Evolutionary conservation across 2,888 invertebrate genomes (phyloP).

Genomic region (Encarsia formosa): DNA sequence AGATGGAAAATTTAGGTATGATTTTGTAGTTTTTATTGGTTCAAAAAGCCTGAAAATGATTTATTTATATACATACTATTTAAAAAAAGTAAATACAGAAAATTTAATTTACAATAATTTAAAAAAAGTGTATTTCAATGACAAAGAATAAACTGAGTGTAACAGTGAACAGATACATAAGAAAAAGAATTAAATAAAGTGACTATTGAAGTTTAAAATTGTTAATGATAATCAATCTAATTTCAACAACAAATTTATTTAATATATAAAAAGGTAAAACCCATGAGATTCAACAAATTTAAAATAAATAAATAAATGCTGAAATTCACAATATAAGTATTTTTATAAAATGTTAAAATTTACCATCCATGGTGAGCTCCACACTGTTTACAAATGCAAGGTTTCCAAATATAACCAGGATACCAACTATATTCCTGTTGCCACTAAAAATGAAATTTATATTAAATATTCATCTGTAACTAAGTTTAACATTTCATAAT

Average conservation of each 20-base stretch:
- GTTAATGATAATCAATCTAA: not conserved
- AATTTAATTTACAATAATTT: too few species aligned
- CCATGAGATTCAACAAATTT: too few species aligned
- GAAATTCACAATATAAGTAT: not conserved
- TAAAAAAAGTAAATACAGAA: too few species aligned
- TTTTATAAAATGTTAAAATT: not conserved
- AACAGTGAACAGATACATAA: too few species aligned
- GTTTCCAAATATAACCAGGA: constrained; percentile 63
- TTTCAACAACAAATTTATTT: not conserved
- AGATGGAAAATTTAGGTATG: constrained; percentile 36
- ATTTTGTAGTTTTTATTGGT: constrained; percentile 44
- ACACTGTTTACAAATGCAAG: constrained; percentile 61
- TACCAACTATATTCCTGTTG: constrained; percentile 62
- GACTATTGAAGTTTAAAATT: too few species aligned
- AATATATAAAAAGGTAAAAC: too few species aligned
- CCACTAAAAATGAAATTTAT: constrained; percentile 50
- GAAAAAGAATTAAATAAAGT: too few species aligned
- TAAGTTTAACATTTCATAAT: constrained; percentile 7
- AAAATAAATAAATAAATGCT: not conserved
- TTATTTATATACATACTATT: not conserved
- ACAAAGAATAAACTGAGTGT: too few species aligned
- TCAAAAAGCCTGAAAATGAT: constrained; percentile 54
- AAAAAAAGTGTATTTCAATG: too few species aligned
- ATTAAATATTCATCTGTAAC: not conserved
- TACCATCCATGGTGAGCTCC: constrained; percentile 60